Conservation (phyloP, 2,888 invertebrate genomes). For the Protophormia terraenovae region DNA sequence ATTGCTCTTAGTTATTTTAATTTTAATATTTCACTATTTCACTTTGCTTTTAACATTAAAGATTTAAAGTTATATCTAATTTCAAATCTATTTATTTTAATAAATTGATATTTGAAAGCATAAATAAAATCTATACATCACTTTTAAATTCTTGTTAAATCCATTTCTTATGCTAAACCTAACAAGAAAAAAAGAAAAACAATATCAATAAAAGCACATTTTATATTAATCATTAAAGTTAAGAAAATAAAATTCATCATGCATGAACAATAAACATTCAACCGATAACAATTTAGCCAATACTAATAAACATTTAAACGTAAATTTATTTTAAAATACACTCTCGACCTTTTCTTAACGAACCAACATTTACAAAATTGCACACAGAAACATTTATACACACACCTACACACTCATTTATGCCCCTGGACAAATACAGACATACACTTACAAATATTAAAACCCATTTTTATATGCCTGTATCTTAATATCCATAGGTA, state of each 20-base stretch:
- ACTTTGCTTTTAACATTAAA: no score
- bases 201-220: conserved; percentile 13
- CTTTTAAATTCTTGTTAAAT: background rate
- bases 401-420: background rate
- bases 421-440: background rate
- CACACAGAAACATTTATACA: background rate
- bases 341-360: background rate
- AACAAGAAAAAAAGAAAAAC: no score
- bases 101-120: no score
- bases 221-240: conserved; percentile 30
- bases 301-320: conserved; percentile 24
- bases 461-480: background rate
- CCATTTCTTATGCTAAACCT: no score
- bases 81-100: no score
- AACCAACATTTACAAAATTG: conserved; percentile 1
- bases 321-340: conserved; percentile 5
- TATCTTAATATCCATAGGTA: background rate
- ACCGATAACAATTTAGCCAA: conserved; percentile 45
- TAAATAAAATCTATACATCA: background rate
- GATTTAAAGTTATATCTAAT: no score
- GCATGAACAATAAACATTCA: conserved; percentile 42
- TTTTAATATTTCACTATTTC: no score
- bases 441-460: background rate
- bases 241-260: conserved; percentile 32
- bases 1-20: no score